A percentile compares a stretch with the other conserved stretches of the same genome.
phyloP scores from a whole-genome alignment of 2,797 vertebrate species.

The Lithobates pipiens region DNA sequence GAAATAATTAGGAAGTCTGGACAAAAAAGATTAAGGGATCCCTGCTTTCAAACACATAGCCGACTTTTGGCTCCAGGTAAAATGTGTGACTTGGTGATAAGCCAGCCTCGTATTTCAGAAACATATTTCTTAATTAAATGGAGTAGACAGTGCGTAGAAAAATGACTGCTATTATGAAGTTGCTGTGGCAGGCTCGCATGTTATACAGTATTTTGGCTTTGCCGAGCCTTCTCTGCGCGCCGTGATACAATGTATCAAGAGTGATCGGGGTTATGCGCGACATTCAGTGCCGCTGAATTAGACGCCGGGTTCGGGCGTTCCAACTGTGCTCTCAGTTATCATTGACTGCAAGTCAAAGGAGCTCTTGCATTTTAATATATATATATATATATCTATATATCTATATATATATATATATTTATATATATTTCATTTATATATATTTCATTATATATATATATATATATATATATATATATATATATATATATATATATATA shows the following conservation, averaged over 20 bases:
- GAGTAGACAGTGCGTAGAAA: slow-evolving; percentile 12
- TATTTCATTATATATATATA: too few species aligned
- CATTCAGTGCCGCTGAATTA: too few species aligned
- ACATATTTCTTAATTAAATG: slow-evolving; percentile 47
- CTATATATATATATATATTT: too few species aligned
- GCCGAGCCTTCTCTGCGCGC: background rate
- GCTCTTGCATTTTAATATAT: too few species aligned
- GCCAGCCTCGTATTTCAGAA: slow-evolving; percentile 48
- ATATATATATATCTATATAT: too few species aligned
- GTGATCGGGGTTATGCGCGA: background rate
- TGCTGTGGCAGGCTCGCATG: background rate
- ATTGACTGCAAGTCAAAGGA: too few species aligned
- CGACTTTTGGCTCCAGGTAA: slow-evolving; percentile 24
- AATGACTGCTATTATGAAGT: slow-evolving; percentile 38
- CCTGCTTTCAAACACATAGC: slow-evolving; percentile 26
- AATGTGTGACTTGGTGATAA: slow-evolving; percentile 60
- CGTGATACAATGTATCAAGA: slow-evolving; percentile 13
- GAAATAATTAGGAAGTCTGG: slow-evolving; percentile 45
- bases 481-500: too few species aligned
- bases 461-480: too few species aligned
- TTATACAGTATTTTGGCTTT: slow-evolving; percentile 25
- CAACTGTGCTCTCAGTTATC: too few species aligned
- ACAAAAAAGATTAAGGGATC: slow-evolving; percentile 46
- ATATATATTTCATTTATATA: too few species aligned
- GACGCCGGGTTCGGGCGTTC: too few species aligned